phyloP scores from a whole-genome alignment of 2,797 vertebrate genomes.

The Chromobotia macracanthus region DNA sequence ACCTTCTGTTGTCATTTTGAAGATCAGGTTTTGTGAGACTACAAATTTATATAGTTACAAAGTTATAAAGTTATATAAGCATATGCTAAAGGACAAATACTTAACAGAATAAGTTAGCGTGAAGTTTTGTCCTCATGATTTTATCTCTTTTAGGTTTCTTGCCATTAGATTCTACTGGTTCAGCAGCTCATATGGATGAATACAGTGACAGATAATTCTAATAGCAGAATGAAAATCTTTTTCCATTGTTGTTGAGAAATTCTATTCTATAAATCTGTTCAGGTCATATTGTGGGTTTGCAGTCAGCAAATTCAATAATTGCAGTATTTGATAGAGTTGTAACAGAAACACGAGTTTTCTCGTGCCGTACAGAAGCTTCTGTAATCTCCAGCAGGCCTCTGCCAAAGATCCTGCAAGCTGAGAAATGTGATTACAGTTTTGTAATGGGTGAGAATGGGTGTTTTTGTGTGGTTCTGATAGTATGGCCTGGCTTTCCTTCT shows the following conservation, averaged over 20 bases:
- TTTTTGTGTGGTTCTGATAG: constrained; percentile 38
- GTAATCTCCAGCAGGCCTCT: constrained; percentile 37
- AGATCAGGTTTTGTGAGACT: too few relatives aligned
- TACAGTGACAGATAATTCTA: too few relatives aligned
- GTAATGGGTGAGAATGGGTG: constrained; percentile 15
- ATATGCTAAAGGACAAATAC: background rate
- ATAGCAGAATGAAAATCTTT: too few relatives aligned
- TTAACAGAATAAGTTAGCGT: background rate
- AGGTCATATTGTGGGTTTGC: constrained; percentile 17
- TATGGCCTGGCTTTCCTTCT: constrained; percentile 5
- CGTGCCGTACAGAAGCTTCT: constrained; percentile 38
- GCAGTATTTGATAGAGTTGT: constrained; percentile 31
- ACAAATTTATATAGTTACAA: too few relatives aligned
- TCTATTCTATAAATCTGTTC: background rate
- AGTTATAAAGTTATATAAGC: too few relatives aligned
- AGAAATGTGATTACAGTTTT: constrained; percentile 52
- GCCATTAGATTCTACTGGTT: too few relatives aligned
- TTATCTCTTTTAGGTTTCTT: background rate
- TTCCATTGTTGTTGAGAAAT: background rate
- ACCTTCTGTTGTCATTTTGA: too few relatives aligned
- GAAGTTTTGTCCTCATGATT: background rate
- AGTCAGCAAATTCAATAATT: constrained; percentile 10
- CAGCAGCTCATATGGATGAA: too few relatives aligned
- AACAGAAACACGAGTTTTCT: constrained; percentile 26
- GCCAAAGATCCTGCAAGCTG: constrained; percentile 48